phyloP scores from a whole-genome alignment of 2,797 vertebrate genomes.

The Parauchenoglanis ngamensis region DNA sequence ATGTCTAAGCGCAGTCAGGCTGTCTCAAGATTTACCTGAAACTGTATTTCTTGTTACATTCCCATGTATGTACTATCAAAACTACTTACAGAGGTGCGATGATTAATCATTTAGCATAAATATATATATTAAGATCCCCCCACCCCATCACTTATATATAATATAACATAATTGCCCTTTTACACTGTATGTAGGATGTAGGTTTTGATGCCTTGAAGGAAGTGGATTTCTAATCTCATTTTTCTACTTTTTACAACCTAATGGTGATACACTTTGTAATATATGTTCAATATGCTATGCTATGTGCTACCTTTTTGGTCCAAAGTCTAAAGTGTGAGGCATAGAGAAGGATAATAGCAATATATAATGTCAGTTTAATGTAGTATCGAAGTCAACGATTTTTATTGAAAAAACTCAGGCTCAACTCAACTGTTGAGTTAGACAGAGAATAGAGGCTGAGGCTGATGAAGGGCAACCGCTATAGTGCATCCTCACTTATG shows the following conservation, averaged over 20 bases:
- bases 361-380: neutral
- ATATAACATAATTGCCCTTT: neutral
- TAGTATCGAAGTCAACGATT: neutral
- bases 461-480: neutral
- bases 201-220: neutral
- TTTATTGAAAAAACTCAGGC: neutral
- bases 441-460: neutral
- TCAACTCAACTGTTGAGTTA: neutral
- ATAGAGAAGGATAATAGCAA: neutral
- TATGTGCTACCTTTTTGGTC: neutral
- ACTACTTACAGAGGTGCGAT: neutral
- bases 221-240: neutral
- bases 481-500: neutral
- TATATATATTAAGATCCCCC: neutral
- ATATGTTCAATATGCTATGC: neutral
- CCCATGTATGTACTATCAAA: neutral
- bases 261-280: neutral
- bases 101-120: neutral
- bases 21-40: conserved; percentile 12
- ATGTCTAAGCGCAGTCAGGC: neutral
- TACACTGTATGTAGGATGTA: neutral
- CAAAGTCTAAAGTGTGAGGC: neutral
- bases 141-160: neutral
- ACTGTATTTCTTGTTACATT: neutral
- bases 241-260: neutral